Percentiles rank a stretch among this genome's conserved stretches.
Conservation (phyloP, 2,797 vertebrate genomes). For the Ptychobarbus kaznakovi region DNA sequence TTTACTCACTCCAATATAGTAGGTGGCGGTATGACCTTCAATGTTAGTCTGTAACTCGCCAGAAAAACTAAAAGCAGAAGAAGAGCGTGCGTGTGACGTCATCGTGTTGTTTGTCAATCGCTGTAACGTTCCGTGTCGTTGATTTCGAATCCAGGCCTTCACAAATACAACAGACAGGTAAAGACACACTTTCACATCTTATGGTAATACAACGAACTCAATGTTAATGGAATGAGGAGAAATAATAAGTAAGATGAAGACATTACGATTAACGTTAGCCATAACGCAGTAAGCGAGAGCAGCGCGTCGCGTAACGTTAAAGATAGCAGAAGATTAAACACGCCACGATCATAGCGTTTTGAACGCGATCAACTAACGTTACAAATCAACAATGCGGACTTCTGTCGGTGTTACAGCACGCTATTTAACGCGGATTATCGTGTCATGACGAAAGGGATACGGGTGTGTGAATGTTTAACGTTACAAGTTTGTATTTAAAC, state of each 20-base stretch:
- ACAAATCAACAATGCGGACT: neutral
- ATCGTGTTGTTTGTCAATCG: neutral
- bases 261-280: too few species aligned
- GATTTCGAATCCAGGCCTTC: neutral
- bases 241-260: neutral
- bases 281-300: neutral
- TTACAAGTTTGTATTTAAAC: neutral
- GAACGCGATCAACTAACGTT: neutral
- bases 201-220: neutral
- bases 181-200: neutral
- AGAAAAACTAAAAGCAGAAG: too few species aligned
- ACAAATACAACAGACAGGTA: neutral
- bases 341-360: neutral
- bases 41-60: too few species aligned
- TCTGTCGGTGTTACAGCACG: neutral
- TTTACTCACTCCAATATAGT: too few species aligned
- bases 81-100: neutral
- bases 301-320: neutral
- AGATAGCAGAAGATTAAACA: neutral
- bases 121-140: neutral
- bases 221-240: neutral
- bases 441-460: fast-evolving
- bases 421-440: neutral
- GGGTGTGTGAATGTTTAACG: too few species aligned
- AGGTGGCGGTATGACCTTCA: too few species aligned